Evolutionary conservation across 2,797 vertebrate species (phyloP).

Genomic region (Microchirus variegatus): DNA sequence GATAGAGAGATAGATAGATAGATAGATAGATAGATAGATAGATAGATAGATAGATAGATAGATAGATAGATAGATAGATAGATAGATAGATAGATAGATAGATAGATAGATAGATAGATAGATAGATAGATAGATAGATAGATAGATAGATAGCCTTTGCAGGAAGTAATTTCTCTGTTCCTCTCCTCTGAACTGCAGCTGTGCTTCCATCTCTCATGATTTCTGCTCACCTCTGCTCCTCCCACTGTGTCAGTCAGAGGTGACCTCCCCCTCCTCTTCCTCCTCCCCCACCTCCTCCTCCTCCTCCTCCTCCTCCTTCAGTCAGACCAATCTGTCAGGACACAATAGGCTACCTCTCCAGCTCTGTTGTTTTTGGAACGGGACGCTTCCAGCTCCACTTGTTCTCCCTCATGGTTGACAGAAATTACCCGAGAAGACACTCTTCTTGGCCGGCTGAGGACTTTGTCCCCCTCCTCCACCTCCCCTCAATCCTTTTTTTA

Average conservation of each 20-base stretch:
- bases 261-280: constrained; percentile 78
- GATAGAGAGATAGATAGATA: constrained; percentile 2
- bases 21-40: no score
- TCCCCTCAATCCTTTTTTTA: constrained; percentile 8
- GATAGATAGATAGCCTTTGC: constrained; percentile 15
- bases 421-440: constrained; percentile 86
- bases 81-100: constrained; percentile 7
- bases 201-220: constrained; percentile 84
- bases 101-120: constrained; percentile 1
- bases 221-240: constrained; percentile 83
- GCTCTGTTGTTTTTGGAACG: constrained; percentile 91
- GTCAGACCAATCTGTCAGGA: constrained; percentile 78
- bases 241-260: constrained; percentile 83
- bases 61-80: no score
- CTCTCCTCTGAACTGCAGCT: constrained; percentile 81
- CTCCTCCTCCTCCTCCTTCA: constrained; percentile 79
- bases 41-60: no score
- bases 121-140: no score
- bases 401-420: constrained; percentile 86
- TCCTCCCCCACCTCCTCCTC: constrained; percentile 77
- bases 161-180: constrained; percentile 55
- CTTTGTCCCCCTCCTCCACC: not conserved
- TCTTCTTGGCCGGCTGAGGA: constrained; percentile 65
- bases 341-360: constrained; percentile 83
- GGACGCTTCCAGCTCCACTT: constrained; percentile 78